These are phyloP conservation scores for Tapirus terrestris DNA, from an alignment of 2,113 vertebrate genomes.

Conservation along the genomic window DNA sequence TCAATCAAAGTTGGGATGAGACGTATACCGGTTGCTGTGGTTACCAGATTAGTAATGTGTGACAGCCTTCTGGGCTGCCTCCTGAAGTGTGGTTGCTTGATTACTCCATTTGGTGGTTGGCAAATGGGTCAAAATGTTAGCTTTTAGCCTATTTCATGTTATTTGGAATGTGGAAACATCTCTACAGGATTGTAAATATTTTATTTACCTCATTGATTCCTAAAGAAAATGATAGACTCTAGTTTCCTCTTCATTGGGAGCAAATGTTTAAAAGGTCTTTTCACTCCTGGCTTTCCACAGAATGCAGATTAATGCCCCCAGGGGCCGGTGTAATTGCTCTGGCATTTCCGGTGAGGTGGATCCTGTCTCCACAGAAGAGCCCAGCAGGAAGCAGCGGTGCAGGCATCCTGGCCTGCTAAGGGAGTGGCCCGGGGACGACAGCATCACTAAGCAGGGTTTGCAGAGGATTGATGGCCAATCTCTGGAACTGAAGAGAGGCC, in stretches of 20 bases:
- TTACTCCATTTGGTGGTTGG: neutral
- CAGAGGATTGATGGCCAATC: neutral
- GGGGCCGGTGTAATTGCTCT: neutral
- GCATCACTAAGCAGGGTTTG: accelerated
- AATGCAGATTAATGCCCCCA: neutral
- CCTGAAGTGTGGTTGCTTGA: neutral
- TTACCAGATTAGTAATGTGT: neutral
- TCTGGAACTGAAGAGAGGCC: neutral
- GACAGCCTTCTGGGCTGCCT: neutral
- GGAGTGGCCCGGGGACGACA: too few relatives aligned
- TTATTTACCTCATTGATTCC: slow-evolving; percentile 49
- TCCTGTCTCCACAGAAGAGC: neutral
- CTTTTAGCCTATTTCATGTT: neutral
- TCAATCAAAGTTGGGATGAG: neutral
- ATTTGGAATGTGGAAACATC: neutral
- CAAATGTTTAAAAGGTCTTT: neutral
- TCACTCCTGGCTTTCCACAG: neutral
- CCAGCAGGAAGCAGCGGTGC: neutral
- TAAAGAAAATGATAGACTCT: neutral
- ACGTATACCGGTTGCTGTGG: neutral
- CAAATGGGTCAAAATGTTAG: slow-evolving; percentile 11
- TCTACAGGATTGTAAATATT: neutral
- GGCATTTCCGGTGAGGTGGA: neutral
- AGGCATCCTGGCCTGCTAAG: too few relatives aligned
- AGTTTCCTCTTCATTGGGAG: neutral